A percentile compares a stretch with the other conserved stretches of the same genome.
Evolutionary conservation across 2,113 vertebrate genomes (phyloP).

Genomic region (Cynocephalus volans): DNA sequence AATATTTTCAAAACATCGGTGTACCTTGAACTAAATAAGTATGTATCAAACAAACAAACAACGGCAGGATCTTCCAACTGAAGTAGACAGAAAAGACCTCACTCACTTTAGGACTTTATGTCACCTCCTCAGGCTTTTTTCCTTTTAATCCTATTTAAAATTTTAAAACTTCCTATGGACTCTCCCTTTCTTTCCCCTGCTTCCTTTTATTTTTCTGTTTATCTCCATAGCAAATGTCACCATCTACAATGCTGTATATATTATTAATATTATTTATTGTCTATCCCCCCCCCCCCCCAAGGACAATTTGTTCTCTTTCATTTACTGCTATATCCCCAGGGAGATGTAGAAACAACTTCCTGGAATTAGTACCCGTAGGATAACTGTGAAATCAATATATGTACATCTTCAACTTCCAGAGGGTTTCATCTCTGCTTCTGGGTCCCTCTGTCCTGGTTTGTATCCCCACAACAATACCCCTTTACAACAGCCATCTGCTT

Average conservation of each 20-base stretch:
- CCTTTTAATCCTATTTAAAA: neutral
- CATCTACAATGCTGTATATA: neutral
- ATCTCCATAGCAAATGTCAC: neutral
- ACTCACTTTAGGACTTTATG: neutral
- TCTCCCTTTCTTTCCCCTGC: neutral
- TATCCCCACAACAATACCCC: neutral
- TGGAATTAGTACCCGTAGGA: constrained; percentile 56
- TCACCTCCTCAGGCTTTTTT: neutral
- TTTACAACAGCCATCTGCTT: constrained; percentile 75
- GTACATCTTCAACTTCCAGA: constrained; percentile 27
- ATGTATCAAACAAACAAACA: neutral
- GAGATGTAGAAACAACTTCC: constrained; percentile 58
- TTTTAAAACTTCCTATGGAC: neutral
- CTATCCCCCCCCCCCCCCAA: neutral
- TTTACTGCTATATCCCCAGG: neutral
- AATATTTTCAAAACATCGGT: neutral
- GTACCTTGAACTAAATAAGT: neutral
- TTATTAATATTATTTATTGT: neutral
- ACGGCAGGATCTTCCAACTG: rapidly evolving
- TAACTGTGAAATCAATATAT: constrained; percentile 67
- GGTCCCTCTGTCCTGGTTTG: neutral
- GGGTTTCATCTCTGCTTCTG: constrained; percentile 22
- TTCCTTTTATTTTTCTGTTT: neutral
- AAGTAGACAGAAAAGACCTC: neutral
- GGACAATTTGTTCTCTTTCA: neutral